Percentiles rank a stretch among this genome's conserved stretches.
Evolutionary conservation across 1,140 invertebrate species (phyloP).

Genomic region (Armadillidium nasatum): DNA sequence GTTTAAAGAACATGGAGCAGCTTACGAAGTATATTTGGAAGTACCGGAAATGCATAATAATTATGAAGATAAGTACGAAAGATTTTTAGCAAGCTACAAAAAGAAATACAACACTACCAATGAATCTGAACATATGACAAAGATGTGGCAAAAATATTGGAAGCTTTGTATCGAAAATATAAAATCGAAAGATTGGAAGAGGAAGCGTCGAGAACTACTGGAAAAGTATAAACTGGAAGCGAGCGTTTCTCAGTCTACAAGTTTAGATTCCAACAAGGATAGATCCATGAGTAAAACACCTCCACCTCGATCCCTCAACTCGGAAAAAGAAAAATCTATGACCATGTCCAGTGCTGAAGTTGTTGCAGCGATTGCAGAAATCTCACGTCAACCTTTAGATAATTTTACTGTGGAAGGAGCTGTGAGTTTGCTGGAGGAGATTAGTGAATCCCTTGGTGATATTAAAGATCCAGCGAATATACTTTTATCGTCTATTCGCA

Average conservation of each 20-base stretch:
- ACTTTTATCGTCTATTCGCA: background rate
- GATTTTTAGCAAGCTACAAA: background rate
- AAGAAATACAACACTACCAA: constrained; percentile 5
- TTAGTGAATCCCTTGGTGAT: background rate
- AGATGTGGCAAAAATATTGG: constrained; percentile 7
- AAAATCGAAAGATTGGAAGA: background rate
- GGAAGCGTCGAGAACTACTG: background rate
- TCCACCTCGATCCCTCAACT: no score
- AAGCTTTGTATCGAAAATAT: constrained; percentile 4
- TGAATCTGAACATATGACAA: background rate
- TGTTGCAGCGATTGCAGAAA: background rate
- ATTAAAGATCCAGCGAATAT: background rate
- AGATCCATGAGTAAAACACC: background rate
- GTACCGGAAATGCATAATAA: background rate
- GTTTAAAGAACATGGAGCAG: background rate
- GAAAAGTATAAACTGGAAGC: constrained; percentile 7
- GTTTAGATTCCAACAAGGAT: background rate
- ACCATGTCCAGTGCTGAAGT: background rate
- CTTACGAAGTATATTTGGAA: constrained; percentile 7
- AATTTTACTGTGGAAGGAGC: background rate
- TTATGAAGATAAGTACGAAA: background rate
- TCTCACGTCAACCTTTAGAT: background rate
- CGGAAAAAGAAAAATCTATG: no score
- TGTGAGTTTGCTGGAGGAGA: background rate
- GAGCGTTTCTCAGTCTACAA: background rate